Base-by-base conservation (phyloP, 2,113 vertebrate species). In the Dinomys branickii region DNA sequence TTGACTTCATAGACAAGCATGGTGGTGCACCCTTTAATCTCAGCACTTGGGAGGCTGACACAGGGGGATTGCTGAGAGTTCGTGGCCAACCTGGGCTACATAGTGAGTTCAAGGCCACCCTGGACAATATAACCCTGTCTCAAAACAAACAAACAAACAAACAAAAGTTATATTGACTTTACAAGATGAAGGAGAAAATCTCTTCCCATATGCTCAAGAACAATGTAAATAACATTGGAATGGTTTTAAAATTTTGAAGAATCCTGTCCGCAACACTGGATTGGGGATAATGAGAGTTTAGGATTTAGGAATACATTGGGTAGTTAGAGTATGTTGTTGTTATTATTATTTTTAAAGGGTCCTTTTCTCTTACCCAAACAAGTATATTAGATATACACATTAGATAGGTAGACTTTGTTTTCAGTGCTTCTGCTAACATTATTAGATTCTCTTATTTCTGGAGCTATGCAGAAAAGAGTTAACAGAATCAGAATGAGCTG, bases 171-270 rank as follows among this genome's bases (percentile, higher is more conserved):
- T 73, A 44, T 75, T 75, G 38, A 75, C 41, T 13, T 75, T 28
- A 24, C 88, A 71, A 38, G 61, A 67, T 90, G 54, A 26, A 69
- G n/a, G 69, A 75, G 33, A 89, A 92, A 81, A 80, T 54, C 85
- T 71, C 54, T 82, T 81, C 3, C 26, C 14, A 59, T 85, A 5
- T 24, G 24, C 16, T 59, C 33, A 86, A 52, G 47, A 85, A 59
- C 82, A 82, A 3, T 50, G 56, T 86, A 89, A 67, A 59, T 94
- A 71, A 44, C 67, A 65, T 58, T 84, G 58, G 65, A 75, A 75
- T 90, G 56, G 54, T 61, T 14, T 93, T 88, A 33, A 94, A 38
- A 38, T 88, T 95, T 80, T 69, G 63, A 82, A 85, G 89, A 96
- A 80, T 82, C 0, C 24, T 58, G 14, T 71, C 5, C 35, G 38